These are phyloP conservation scores for Atta cephalotes DNA, from an alignment of 1,140 invertebrate genomes.

Conservation along the genomic window DNA sequence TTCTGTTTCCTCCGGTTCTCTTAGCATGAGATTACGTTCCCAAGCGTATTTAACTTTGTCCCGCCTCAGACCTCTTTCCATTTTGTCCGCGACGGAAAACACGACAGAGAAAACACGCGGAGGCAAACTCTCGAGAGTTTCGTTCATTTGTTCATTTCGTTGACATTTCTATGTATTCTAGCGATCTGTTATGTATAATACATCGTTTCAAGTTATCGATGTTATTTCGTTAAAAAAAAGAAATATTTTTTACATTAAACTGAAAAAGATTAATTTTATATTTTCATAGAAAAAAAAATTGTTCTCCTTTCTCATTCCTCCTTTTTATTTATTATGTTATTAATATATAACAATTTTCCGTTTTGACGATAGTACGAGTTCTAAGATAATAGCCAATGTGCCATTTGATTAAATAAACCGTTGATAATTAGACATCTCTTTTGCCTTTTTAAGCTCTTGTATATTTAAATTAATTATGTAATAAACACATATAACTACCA, in stretches of 20 bases:
- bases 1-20: slow-evolving; percentile 43
- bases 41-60: slow-evolving; percentile 64
- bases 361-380: neutral
- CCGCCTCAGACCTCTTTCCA: slow-evolving; percentile 53
- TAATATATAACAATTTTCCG: neutral
- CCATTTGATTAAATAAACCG: neutral
- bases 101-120: slow-evolving; percentile 44
- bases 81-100: slow-evolving; percentile 56
- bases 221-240: neutral
- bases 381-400: neutral
- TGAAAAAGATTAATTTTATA: neutral
- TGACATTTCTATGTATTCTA: neutral
- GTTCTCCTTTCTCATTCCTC: neutral
- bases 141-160: slow-evolving; percentile 44
- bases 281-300: neutral
- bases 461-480: neutral
- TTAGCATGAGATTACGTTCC: slow-evolving; percentile 60
- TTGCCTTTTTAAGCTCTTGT: neutral
- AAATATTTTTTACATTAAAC: neutral
- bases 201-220: neutral
- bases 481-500: neutral
- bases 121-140: slow-evolving; percentile 43
- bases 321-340: neutral
- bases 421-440: no score
- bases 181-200: slow-evolving; percentile 9